These are phyloP conservation scores for Chauna torquata DNA, from an alignment of 2,113 vertebrate genomes.

Conservation along the genomic window DNA sequence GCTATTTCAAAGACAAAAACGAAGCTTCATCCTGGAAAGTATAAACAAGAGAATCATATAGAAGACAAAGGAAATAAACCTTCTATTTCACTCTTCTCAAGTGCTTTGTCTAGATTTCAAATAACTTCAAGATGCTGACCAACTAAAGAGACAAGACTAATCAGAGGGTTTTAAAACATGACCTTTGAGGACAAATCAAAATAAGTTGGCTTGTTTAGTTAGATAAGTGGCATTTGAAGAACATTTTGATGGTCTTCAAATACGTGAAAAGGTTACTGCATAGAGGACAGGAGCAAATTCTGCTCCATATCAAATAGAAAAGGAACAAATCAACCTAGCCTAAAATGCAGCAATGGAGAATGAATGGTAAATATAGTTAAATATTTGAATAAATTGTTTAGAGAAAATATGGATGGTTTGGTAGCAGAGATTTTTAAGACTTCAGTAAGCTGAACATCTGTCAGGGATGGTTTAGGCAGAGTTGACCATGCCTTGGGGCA, in stretches of 20 bases:
- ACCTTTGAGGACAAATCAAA: not conserved
- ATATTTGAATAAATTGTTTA: not conserved
- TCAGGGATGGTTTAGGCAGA: not conserved
- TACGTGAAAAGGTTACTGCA: not conserved
- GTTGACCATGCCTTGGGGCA: not conserved
- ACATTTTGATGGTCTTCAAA: not conserved
- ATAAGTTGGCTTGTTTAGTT: not conserved
- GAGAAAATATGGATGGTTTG: not conserved
- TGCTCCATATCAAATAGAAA: not conserved
- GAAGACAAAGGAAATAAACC: not conserved
- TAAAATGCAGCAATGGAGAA: not conserved
- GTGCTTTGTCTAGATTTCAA: not conserved
- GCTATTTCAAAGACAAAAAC: slow-evolving; percentile 33
- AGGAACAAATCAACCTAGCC: not conserved
- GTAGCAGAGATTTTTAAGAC: not conserved
- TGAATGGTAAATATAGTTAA: not conserved
- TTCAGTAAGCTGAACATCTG: not conserved
- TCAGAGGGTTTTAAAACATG: not conserved
- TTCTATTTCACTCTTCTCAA: not conserved
- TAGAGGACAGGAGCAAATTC: not conserved
- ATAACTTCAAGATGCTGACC: not conserved
- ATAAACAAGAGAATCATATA: not conserved
- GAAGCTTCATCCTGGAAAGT: not conserved
- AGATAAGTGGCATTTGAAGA: not conserved
- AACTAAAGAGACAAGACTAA: not conserved